Base-by-base conservation (phyloP, 2,888 invertebrate genomes). In the Papilio gigon region DNA sequence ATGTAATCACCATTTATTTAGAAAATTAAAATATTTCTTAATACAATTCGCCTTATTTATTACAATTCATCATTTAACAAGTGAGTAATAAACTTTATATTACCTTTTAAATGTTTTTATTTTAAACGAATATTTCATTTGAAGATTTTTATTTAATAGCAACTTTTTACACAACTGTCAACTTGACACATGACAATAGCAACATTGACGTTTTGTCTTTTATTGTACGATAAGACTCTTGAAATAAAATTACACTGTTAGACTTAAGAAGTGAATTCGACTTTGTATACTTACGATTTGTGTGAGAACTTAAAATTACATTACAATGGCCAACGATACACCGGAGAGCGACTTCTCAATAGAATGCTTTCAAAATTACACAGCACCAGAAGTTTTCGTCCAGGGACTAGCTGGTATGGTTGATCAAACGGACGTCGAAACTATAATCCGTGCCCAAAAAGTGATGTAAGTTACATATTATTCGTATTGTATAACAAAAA, bases 361-460 rank as follows among this genome's bases (percentile, higher is more conserved):
- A 77, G 97, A 97, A 93, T 97, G 97, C 80, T 97, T 97, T 83
- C 96, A 97, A 87, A 97, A 97, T 84, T 97, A 96, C 79, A 95
- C 97, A 0, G 97, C 98, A 0, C 96, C 98, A 0, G 98, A 98
- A 83, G 97, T 97, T 0, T 98, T 98, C 80, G 95, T 97, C n/a
- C 98, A 98, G 85, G 97, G 97, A 0, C 89, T 98, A 20, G 97
- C 98, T 8, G 97, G 97, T 65, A 96, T 98, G 86, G 97, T 98
- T 0, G 96, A 98, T 82, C 97, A 98, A 80, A 95, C 96, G 70
- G 98, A 98, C 88, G 97, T 98, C 0, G 97, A 97, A 85, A 94
- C 95, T 0, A 96, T 98, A 92, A 97, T 98, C 75, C 88, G 97
- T 72, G 97, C 97, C 3, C 98, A 98, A 84, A 98, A 98, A 84